Conservation (phyloP, 2,888 invertebrate species). For the Pimpla rufipes region DNA sequence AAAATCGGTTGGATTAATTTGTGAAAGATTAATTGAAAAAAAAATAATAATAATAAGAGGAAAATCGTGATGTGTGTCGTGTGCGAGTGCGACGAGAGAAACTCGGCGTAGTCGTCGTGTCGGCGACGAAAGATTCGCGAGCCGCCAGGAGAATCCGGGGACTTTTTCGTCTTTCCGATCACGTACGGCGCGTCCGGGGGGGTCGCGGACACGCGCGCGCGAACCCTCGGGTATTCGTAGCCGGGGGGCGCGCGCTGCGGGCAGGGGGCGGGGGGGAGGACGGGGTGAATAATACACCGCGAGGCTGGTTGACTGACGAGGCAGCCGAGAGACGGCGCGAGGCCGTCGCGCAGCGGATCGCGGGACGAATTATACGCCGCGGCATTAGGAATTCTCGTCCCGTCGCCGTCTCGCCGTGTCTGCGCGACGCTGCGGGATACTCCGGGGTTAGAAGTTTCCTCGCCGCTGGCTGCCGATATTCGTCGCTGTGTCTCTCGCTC, state of each 20-base stretch:
- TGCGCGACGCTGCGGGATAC: slow-evolving; percentile 11
- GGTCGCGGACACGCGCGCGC: slow-evolving; percentile 34
- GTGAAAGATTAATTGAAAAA: no score
- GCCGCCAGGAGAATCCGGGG: not conserved
- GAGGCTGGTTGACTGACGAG: slow-evolving; percentile 15
- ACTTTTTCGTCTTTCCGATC: slow-evolving; percentile 18
- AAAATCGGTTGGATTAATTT: no score
- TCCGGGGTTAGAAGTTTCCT: not conserved
- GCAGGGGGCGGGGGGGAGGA: no score
- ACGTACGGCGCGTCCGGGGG: slow-evolving; percentile 14
- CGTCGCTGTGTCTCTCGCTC: no score
- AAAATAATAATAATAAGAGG: no score
- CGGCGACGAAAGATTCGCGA: not conserved
- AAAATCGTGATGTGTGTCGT: no score
- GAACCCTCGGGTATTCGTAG: slow-evolving; percentile 25
- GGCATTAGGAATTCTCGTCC: slow-evolving; percentile 12
- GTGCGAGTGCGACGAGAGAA: slow-evolving; percentile 15
- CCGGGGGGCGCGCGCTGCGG: no score
- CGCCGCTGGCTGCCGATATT: no score
- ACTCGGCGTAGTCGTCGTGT: not conserved
- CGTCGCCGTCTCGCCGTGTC: not conserved
- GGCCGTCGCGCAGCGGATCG: no score
- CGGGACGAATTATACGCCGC: slow-evolving; percentile 30
- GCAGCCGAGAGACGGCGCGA: no score
- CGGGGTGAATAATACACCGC: slow-evolving; percentile 28